Base-by-base conservation (phyloP, 2,113 vertebrate genomes). In the Dascyllus trimaculatus region DNA sequence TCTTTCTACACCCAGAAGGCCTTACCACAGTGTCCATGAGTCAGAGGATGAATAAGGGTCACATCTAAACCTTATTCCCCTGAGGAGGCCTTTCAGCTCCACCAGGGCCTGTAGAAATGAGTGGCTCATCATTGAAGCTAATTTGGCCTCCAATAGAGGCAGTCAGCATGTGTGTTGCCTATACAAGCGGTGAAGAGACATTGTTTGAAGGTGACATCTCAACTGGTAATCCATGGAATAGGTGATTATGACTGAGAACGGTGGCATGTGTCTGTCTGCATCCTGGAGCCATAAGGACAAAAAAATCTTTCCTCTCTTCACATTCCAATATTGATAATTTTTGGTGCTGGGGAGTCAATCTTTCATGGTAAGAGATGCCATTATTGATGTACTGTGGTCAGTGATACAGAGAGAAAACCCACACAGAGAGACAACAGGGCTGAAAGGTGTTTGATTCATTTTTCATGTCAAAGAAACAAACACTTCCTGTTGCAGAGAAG, bases 51-150 rank as follows among this genome's bases (percentile, higher is more conserved):
- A 81, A 59, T n/a, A 61, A 65, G 71, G 67, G 58, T 71, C 65
- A 56, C 67, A 77, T 76, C 25, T 75, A 75, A 88, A 76, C 32
- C 85, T 24, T 45, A 22, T 75, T 86, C 84, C 85, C 88, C 68
- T 0, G 48, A 76, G 87, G 40, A 69, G 68, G 54, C 54, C 73
- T 62, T 66, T 86, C 81, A 72, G 81, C 68, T 71, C 80, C 85
- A 79, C 35, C 67, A 51, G 72, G 88, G 58, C 68, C 71, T 87
- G 86, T 76, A 70, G 65, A 85, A 63, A 86, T 52, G 66, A 91
- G 73, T 61, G 71, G 75, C 87, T 84, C 87, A 80, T 92, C 88
- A 85, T 81, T 76, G 86, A 63, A 81, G 83, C 91, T 90, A 82
- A 92, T 92, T 56, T 87, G 82, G 71, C 58, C 82, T 86, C 71